phyloP scores from a whole-genome alignment of 1,140 invertebrate species.

The Orussus abietinus region DNA sequence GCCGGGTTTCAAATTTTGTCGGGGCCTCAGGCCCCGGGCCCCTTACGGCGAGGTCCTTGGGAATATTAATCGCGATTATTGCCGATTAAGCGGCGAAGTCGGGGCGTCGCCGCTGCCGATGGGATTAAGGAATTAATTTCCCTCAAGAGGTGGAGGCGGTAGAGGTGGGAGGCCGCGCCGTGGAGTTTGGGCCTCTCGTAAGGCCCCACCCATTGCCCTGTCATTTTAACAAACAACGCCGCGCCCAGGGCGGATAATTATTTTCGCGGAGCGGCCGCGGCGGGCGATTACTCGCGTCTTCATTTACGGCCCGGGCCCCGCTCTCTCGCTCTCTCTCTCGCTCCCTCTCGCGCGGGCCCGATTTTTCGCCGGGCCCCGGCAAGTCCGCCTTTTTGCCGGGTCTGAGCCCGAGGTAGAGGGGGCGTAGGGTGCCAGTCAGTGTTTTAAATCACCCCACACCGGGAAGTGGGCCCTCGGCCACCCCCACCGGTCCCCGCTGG shows the following conservation, averaged over 20 bases:
- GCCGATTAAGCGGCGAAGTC: no score
- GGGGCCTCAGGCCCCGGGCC: no score
- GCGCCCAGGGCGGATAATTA: conserved; percentile 43
- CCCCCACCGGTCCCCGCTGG: background rate
- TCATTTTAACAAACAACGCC: conserved; percentile 44
- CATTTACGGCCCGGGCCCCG: conserved; percentile 33
- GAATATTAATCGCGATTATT: no score
- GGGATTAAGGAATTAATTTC: no score
- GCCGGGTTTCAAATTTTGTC: no score
- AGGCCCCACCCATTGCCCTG: conserved; percentile 37
- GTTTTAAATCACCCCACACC: conserved; percentile 45
- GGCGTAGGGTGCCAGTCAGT: conserved; percentile 34
- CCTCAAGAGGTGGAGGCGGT: no score
- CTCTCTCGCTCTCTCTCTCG: conserved; percentile 9
- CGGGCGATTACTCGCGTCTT: conserved; percentile 42
- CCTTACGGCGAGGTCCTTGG: no score
- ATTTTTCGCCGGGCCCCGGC: conserved; percentile 29
- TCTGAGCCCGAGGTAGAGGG: conserved; percentile 21
- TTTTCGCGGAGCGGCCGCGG: conserved; percentile 31
- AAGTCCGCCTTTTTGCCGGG: no score
- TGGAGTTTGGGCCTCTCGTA: conserved; percentile 35
- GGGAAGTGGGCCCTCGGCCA: background rate
- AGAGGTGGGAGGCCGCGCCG: no score
- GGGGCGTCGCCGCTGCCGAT: no score
- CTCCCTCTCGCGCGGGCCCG: conserved; percentile 33